A percentile compares a stretch with the other conserved stretches of the same genome.
Evolutionary conservation across 1,140 invertebrate genomes (phyloP).

Genomic region (Heliconius congener): DNA sequence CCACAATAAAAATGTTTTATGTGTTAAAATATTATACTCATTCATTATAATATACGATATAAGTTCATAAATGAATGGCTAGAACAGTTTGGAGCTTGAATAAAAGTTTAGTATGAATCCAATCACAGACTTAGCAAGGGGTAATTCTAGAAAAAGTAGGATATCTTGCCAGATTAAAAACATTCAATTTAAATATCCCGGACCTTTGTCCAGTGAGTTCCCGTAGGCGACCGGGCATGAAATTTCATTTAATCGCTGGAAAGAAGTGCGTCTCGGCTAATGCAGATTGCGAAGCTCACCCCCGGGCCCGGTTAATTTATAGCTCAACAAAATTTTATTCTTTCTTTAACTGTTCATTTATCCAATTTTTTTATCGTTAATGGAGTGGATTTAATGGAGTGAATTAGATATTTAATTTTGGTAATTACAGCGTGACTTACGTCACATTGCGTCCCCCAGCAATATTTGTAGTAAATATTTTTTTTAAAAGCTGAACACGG

Average conservation of each 20-base stretch:
- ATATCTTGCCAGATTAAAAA: constrained; percentile 66
- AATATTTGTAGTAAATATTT: background rate
- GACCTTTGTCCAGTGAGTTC: constrained; percentile 71
- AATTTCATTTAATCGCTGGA: constrained; percentile 78
- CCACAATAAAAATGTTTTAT: background rate
- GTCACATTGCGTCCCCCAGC: background rate
- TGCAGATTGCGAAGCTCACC: constrained; percentile 74
- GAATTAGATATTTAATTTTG: constrained; percentile 51
- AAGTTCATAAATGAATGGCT: background rate
- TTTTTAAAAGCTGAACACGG: background rate
- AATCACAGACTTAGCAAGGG: constrained; percentile 35
- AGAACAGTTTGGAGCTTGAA: constrained; percentile 26
- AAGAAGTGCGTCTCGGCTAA: constrained; percentile 77
- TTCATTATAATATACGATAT: too few relatives aligned
- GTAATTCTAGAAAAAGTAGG: constrained; percentile 51
- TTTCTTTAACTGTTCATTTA: constrained; percentile 70
- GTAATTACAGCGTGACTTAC: constrained; percentile 37
- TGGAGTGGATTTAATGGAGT: constrained; percentile 54
- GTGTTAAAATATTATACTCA: constrained; percentile 16
- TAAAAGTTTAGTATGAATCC: constrained; percentile 31
- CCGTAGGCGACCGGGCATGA: constrained; percentile 70
- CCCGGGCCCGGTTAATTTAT: constrained; percentile 73
- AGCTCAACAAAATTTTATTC: constrained; percentile 77
- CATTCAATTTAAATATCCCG: constrained; percentile 75
- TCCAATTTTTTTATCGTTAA: constrained; percentile 66